These are phyloP conservation scores for Mormyrus proboscirostris DNA, from an alignment of 2,797 vertebrate genomes.

Conservation along the genomic window DNA sequence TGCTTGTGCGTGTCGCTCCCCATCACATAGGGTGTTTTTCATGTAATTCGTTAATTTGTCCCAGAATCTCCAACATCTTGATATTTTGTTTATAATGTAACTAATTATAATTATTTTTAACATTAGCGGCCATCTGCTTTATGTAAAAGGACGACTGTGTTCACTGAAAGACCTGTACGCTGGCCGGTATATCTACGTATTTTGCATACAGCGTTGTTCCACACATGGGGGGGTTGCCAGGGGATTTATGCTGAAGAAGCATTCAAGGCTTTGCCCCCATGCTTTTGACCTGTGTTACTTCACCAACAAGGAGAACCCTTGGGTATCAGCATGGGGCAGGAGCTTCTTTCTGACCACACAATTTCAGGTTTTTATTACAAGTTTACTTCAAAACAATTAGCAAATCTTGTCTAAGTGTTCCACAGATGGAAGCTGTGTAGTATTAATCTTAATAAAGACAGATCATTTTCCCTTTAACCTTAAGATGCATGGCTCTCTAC, in stretches of 20 bases:
- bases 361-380: background rate
- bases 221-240: conserved; percentile 16
- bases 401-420: background rate
- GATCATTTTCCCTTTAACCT: background rate
- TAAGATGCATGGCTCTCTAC: background rate
- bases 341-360: background rate
- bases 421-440: background rate
- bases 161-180: conserved; percentile 11
- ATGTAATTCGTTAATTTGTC: background rate
- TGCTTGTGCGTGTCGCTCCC: background rate
- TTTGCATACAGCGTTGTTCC: conserved; percentile 13
- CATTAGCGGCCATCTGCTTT: background rate
- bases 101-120: background rate
- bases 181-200: conserved; percentile 8
- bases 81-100: background rate
- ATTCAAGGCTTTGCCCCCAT: conserved; percentile 29
- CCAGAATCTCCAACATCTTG: background rate
- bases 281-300: background rate
- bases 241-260: conserved; percentile 20
- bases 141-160: conserved; percentile 7
- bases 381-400: background rate
- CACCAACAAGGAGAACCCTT: background rate
- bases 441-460: background rate
- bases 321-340: conserved; percentile 28
- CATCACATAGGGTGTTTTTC: background rate